phyloP scores from a whole-genome alignment of 2,888 invertebrate species.

The Phyllotreta cruciferae region DNA sequence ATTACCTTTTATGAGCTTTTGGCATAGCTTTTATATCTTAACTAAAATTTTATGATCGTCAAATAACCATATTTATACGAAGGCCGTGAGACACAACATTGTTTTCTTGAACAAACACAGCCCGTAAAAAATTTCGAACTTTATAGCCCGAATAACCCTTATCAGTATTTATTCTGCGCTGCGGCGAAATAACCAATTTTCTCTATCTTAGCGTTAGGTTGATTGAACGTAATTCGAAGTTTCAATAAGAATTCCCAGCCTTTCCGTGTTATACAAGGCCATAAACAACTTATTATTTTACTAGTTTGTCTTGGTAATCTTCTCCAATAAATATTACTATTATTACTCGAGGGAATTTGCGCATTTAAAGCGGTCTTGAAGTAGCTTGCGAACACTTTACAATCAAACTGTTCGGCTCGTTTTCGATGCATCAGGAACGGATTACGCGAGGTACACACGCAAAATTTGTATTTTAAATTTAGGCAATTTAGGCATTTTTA shows the following conservation, averaged over 20 bases:
- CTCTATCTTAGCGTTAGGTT: constrained; percentile 14
- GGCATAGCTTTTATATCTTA: background rate
- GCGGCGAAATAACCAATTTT: constrained; percentile 3
- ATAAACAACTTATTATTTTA: constrained; percentile 23
- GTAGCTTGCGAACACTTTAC: constrained; percentile 20
- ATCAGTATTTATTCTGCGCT: constrained; percentile 15
- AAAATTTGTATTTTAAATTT: background rate
- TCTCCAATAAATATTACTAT: constrained; percentile 20
- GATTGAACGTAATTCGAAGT: constrained; percentile 19
- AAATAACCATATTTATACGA: constrained; percentile 2
- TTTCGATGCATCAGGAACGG: constrained; percentile 2
- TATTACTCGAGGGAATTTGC: constrained; percentile 17
- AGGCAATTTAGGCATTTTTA: background rate
- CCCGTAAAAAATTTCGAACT: background rate
- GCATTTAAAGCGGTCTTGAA: constrained; percentile 12
- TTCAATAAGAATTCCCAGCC: constrained; percentile 19
- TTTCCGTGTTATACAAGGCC: constrained; percentile 5
- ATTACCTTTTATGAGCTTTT: no score
- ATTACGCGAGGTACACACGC: background rate
- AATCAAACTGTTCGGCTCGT: constrained; percentile 17
- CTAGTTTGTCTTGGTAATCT: constrained; percentile 15
- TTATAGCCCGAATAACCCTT: constrained; percentile 9
- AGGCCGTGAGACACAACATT: background rate
- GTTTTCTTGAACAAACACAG: constrained; percentile 8
- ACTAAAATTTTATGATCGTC: constrained; percentile 11